A percentile compares a stretch with the other conserved stretches of the same genome.
phyloP scores from a whole-genome alignment of 2,113 vertebrate genomes.

The Eclectus roratus region DNA sequence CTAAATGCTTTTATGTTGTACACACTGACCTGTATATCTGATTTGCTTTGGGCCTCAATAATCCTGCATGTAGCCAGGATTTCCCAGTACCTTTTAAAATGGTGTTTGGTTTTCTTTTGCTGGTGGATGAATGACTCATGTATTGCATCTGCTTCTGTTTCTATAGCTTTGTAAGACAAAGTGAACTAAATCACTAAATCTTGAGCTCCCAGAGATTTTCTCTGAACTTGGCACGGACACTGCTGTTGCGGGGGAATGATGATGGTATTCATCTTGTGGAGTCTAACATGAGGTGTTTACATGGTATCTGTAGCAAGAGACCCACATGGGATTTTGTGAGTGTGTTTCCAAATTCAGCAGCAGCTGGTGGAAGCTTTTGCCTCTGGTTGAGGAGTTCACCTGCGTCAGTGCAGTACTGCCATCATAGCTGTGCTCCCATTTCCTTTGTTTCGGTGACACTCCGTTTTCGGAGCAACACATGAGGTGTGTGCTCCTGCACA shows the following conservation, averaged over 20 bases:
- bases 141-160: neutral
- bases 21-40: neutral
- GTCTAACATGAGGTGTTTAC: neutral
- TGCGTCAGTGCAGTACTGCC: neutral
- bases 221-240: neutral
- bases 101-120: neutral
- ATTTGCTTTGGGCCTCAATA: neutral
- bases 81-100: neutral
- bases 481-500: neutral
- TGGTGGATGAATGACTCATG: neutral
- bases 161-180: neutral
- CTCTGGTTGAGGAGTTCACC: neutral
- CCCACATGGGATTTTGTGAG: neutral
- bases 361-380: neutral
- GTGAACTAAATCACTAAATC: neutral
- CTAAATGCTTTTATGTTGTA: neutral
- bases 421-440: neutral
- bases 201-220: neutral
- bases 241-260: accelerated
- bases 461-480: neutral
- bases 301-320: neutral
- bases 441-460: neutral
- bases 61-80: neutral
- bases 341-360: neutral
- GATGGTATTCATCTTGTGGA: neutral